phyloP scores from a whole-genome alignment of 1,140 invertebrate species.

The Eubasilissa regina region DNA sequence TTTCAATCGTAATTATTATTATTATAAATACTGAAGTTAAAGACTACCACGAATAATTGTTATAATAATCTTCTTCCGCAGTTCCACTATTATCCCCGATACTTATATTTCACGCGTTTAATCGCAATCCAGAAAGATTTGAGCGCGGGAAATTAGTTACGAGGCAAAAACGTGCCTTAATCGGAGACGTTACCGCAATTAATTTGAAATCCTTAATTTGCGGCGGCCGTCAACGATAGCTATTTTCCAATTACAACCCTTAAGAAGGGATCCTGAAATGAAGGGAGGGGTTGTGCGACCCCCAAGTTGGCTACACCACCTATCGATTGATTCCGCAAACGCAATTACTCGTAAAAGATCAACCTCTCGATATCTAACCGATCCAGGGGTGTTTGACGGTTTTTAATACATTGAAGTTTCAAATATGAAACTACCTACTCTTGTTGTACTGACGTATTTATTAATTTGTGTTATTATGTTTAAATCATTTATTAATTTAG shows the following conservation, averaged over 20 bases:
- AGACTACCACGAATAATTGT: no score
- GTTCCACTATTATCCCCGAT: no score
- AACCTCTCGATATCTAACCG: slow-evolving; percentile 38
- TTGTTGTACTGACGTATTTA: no score
- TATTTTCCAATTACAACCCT: slow-evolving; percentile 49
- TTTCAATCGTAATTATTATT: no score
- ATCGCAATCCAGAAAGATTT: slow-evolving; percentile 12
- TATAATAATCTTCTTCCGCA: no score
- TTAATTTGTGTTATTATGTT: no score
- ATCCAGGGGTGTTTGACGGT: not conserved
- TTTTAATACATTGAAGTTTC: not conserved
- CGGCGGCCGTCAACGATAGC: slow-evolving; percentile 45
- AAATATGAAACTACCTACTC: not conserved
- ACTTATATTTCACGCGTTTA: not conserved
- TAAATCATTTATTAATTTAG: no score
- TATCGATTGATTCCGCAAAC: slow-evolving; percentile 56
- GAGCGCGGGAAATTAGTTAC: slow-evolving; percentile 4
- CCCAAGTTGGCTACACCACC: slow-evolving; percentile 42
- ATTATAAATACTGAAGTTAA: no score
- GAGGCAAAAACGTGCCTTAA: slow-evolving; percentile 20
- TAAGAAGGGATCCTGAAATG: slow-evolving; percentile 18
- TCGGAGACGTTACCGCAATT: slow-evolving; percentile 48
- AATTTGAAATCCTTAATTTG: slow-evolving; percentile 58
- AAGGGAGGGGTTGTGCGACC: slow-evolving; percentile 4
- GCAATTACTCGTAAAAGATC: slow-evolving; percentile 58